phyloP scores from a whole-genome alignment of 1,140 invertebrate species.

The Tetramorium alpestre region DNA sequence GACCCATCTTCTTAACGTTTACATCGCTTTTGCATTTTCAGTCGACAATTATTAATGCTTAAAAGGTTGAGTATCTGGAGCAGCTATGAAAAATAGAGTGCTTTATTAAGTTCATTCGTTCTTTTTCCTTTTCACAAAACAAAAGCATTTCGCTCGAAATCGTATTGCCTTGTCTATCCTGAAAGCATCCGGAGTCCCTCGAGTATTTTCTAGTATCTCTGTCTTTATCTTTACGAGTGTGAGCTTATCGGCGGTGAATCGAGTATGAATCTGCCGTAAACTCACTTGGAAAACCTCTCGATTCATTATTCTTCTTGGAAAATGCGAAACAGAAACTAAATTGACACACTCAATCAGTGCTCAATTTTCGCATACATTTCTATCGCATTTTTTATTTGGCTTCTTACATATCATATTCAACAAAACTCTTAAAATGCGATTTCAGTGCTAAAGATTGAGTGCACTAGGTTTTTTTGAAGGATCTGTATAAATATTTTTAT shows the following conservation, averaged over 20 bases:
- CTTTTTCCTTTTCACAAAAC: slow-evolving; percentile 30
- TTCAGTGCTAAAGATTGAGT: neutral
- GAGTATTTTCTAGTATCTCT: slow-evolving; percentile 47
- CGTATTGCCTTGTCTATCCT: slow-evolving; percentile 55
- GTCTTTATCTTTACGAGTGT: slow-evolving; percentile 57
- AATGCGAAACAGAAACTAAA: slow-evolving; percentile 47
- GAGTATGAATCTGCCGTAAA: slow-evolving; percentile 64
- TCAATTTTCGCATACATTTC: slow-evolving; percentile 14
- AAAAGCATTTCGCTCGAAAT: slow-evolving; percentile 39
- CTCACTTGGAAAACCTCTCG: slow-evolving; percentile 40
- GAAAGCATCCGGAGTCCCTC: slow-evolving; percentile 45
- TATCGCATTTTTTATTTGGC: neutral
- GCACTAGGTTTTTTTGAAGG: neutral
- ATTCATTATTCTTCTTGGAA: slow-evolving; percentile 42
- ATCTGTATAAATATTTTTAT: neutral
- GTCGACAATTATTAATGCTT: slow-evolving; percentile 46
- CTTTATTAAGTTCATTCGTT: slow-evolving; percentile 47
- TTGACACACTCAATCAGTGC: neutral
- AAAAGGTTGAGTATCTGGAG: slow-evolving; percentile 14
- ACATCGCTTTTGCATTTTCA: slow-evolving; percentile 23
- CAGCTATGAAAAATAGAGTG: slow-evolving; percentile 28
- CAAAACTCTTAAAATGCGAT: neutral
- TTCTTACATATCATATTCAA: neutral
- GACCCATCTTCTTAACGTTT: slow-evolving; percentile 9
- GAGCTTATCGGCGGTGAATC: slow-evolving; percentile 59